These are phyloP conservation scores for Quadroppia sp. DNA, from an alignment of 2,888 invertebrate species.

Conservation along the genomic window DNA sequence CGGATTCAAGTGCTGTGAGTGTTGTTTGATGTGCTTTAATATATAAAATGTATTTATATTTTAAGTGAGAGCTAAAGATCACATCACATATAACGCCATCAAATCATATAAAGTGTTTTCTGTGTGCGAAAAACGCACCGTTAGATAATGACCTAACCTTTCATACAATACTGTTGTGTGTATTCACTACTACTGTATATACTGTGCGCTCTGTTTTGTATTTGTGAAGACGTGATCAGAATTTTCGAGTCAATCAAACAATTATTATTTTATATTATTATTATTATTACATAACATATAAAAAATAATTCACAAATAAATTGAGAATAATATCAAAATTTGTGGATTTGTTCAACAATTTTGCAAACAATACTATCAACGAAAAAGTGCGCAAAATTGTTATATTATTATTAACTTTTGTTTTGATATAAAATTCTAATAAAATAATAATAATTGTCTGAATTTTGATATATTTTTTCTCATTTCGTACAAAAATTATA, in stretches of 20 bases:
- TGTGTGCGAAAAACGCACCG: not conserved
- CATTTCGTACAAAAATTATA: too few species aligned
- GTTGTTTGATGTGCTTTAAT: not conserved
- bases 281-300: not conserved
- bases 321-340: not conserved
- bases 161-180: not conserved
- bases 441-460: not conserved
- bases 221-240: slow-evolving; percentile 7
- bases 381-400: too few species aligned
- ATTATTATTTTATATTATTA: slow-evolving; percentile 27
- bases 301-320: not conserved
- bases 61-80: not conserved
- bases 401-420: slow-evolving; percentile 1
- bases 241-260: slow-evolving; percentile 27
- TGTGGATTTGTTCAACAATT: not conserved
- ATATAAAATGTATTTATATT: not conserved
- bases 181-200: not conserved
- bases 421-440: not conserved
- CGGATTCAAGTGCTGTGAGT: too few species aligned
- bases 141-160: slow-evolving; percentile 5
- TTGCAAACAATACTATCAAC: not conserved
- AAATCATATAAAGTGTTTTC: not conserved
- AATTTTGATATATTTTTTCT: not conserved
- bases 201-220: not conserved
- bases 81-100: not conserved